These are phyloP conservation scores for Ophonus ardosiacus DNA, from an alignment of 2,888 invertebrate species.

Conservation along the genomic window DNA sequence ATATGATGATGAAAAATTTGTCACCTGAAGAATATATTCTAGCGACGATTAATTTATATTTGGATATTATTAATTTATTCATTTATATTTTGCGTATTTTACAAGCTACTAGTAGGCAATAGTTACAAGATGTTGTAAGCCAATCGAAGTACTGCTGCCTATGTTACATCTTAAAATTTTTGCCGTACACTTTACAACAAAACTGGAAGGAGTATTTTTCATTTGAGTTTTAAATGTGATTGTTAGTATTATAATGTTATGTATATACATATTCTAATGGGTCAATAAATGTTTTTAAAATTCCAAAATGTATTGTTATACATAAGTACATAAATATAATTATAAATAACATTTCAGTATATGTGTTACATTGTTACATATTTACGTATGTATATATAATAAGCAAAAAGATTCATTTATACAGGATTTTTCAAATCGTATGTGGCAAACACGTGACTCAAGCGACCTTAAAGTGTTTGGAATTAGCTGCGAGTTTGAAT, in stretches of 20 bases:
- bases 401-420: no score
- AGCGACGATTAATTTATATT: slow-evolving; percentile 90
- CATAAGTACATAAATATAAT: neutral
- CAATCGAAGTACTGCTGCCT: slow-evolving; percentile 3
- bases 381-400: no score
- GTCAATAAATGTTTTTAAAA: slow-evolving; percentile 22
- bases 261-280: slow-evolving; percentile 19
- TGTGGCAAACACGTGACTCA: no score
- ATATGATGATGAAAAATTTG: slow-evolving; percentile 87
- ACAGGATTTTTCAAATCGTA: no score
- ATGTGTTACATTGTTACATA: no score
- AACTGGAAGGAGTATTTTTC: slow-evolving; percentile 1
- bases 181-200: neutral
- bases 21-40: slow-evolving; percentile 93
- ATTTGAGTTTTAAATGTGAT: slow-evolving; percentile 19
- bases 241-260: slow-evolving; percentile 9
- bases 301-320: neutral
- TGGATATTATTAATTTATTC: slow-evolving; percentile 93
- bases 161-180: slow-evolving; percentile 11
- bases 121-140: slow-evolving; percentile 68
- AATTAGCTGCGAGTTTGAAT: no score
- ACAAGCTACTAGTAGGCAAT: slow-evolving; percentile 79
- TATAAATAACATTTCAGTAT: neutral
- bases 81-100: slow-evolving; percentile 87
- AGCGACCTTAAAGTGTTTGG: no score